Conservation (phyloP, 2,113 vertebrate genomes). For the Petrocephalus microphthalmus region DNA sequence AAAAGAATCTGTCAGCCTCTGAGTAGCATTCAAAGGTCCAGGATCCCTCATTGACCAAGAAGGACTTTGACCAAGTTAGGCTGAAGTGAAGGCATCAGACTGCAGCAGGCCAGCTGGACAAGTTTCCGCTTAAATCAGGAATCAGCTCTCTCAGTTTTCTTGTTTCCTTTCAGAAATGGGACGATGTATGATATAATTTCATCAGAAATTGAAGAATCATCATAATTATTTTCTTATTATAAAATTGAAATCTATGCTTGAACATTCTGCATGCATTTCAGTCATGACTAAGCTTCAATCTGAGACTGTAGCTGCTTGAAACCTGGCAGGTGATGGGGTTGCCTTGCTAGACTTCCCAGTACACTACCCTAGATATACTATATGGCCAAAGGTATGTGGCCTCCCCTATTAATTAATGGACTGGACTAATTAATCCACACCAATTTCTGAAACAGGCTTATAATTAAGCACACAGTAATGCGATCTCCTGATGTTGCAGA, state of each 20-base stretch:
- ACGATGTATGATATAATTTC: background rate
- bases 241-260: too few species aligned
- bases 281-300: background rate
- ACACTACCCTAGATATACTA: background rate
- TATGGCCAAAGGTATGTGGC: background rate
- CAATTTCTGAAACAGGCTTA: background rate
- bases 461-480: background rate
- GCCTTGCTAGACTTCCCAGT: background rate
- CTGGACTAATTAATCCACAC: background rate
- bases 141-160: background rate
- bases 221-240: background rate
- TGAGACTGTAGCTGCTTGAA: background rate
- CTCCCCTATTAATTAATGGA: background rate
- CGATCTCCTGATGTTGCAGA: background rate
- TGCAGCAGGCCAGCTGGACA: background rate
- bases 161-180: background rate
- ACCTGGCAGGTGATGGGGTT: background rate
- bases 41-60: background rate
- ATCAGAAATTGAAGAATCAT: background rate
- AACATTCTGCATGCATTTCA: too few species aligned
- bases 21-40: background rate
- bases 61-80: background rate
- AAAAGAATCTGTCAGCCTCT: background rate
- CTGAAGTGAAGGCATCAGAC: background rate
- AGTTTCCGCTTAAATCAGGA: background rate